Evolutionary conservation across 2,113 vertebrate genomes (phyloP), one percentile per base, ranked within the genome.

Genomic region (Caloenas nicobarica): DNA sequence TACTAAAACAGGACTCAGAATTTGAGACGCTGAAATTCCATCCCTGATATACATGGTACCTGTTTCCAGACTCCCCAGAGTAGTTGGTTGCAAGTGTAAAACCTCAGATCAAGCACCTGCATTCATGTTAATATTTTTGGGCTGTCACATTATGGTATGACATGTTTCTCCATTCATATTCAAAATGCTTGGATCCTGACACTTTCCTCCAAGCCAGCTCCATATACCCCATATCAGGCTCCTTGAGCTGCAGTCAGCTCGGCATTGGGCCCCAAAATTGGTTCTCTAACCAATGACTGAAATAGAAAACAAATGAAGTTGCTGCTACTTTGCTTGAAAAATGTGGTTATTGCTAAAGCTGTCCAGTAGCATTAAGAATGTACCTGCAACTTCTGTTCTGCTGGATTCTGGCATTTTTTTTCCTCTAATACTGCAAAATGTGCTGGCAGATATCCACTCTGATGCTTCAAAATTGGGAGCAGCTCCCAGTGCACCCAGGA

Each of bases 391-490:
- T 90, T 70, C 24, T 69, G 2, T 62, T 64, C 21, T 60, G 6
- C 46, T 51, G 15, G 48, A 70, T 91, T 60, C 79, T 69, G 31
- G 29, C 62, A 22, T 1, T 3, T 42, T 71, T 69, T 84, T 62
- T 4, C 9, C 18, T 56, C 26, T 94, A 10, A 36, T 86, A 68
- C 56, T 76, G 71, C 44, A 86, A 92, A 91, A 66, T 61, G 6
- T 38, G 19, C 69, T 96, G 68, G 76, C 94, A 90, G 76, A 83
- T 92, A 51, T 4, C 65, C 56, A 38, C 36, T 68, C 28, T 34
- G 69, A 76, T 92, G 83, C 88, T 94, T 94, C 31, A 78, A 26
- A 85, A 79, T 9, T 7, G 9, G 65, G 70, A 94, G 65, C 86
- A 46, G 44, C 68, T 91, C 79, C 77, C 84, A 77, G 69, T 65